phyloP scores from a whole-genome alignment of 1,140 invertebrate genomes.

The Panagrolaimus sp. region DNA sequence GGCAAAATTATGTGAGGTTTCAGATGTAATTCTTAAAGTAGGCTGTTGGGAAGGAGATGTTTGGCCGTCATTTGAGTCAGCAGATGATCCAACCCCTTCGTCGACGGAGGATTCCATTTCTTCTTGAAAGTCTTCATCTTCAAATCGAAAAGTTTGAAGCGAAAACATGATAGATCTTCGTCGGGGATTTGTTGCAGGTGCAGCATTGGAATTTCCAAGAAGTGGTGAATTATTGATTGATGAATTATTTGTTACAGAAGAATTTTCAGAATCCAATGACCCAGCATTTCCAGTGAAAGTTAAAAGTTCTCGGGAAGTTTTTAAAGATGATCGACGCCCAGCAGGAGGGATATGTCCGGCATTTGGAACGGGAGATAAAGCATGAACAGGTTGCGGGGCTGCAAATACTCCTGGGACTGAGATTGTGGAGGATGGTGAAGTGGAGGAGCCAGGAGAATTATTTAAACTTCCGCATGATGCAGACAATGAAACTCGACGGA shows the following conservation, averaged over 20 bases:
- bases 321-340: not conserved
- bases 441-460: not conserved
- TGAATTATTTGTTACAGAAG: not conserved
- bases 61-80: no score
- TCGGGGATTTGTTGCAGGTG: not conserved
- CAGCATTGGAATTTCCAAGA: not conserved
- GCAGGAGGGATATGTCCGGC: not conserved
- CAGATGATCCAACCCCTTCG: no score
- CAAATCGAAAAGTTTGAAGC: not conserved
- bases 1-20: no score
- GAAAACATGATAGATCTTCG: not conserved
- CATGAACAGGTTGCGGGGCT: not conserved
- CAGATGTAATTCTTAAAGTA: no score
- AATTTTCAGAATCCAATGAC: not conserved
- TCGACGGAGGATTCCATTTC: not conserved
- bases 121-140: not conserved
- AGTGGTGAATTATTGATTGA: not conserved
- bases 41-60: no score
- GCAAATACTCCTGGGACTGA: not conserved
- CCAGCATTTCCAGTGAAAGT: not conserved
- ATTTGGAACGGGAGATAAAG: not conserved
- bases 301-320: not conserved
- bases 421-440: not conserved
- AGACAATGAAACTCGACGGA: not conserved
- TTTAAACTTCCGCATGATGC: conserved; percentile 1